phyloP scores from a whole-genome alignment of 2,888 invertebrate species.

The Unio pictorum region DNA sequence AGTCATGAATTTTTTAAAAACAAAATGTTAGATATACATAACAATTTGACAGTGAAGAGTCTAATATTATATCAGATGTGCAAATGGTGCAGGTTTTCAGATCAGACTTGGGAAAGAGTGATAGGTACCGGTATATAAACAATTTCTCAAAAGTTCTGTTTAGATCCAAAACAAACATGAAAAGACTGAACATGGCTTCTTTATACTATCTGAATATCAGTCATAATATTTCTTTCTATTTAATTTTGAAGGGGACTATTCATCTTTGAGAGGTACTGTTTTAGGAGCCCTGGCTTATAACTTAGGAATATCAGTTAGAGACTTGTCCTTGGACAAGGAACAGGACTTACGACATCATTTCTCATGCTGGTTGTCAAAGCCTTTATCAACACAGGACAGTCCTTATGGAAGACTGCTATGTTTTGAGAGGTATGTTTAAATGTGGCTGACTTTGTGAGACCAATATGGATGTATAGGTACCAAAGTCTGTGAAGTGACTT shows the following conservation, averaged over 20 bases:
- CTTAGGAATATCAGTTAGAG: slow-evolving; percentile 49
- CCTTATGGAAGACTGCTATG: slow-evolving; percentile 61
- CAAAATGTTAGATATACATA: too few relatives aligned
- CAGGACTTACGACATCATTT: slow-evolving; percentile 61
- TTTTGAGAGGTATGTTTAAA: slow-evolving; percentile 55
- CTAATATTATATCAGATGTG: too few relatives aligned
- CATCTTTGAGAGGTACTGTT: slow-evolving; percentile 43
- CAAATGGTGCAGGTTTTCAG: too few relatives aligned
- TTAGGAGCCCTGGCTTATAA: slow-evolving; percentile 58
- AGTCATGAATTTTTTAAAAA: too few relatives aligned
- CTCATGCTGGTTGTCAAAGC: slow-evolving; percentile 67
- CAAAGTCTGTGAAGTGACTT: too few relatives aligned
- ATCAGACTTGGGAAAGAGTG: too few relatives aligned
- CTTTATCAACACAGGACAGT: slow-evolving; percentile 37
- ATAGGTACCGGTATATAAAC: too few relatives aligned
- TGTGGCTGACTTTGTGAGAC: background rate
- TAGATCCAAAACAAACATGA: too few relatives aligned
- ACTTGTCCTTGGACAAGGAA: slow-evolving; percentile 55
- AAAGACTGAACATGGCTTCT: too few relatives aligned
- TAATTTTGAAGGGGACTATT: slow-evolving; percentile 57
- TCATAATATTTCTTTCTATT: background rate
- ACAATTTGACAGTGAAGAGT: too few relatives aligned
- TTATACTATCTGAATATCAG: background rate
- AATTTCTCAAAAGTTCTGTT: too few relatives aligned
- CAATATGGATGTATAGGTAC: too few relatives aligned